Conservation (phyloP, 30 jellyfish, hydroid and myxozoan species). For the Aurelia coerulea region DNA sequence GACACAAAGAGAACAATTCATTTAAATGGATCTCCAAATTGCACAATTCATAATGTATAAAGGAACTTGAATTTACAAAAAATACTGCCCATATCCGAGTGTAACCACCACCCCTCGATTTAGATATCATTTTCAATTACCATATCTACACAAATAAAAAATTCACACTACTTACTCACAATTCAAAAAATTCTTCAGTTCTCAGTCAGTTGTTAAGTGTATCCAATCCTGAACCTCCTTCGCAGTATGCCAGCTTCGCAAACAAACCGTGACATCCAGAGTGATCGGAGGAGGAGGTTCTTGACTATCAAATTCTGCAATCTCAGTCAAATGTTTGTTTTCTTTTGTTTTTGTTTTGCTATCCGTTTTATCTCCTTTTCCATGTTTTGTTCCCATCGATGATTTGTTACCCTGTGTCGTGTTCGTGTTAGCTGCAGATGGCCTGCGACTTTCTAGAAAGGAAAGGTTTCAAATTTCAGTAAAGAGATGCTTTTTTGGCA, state of each 20-base stretch:
- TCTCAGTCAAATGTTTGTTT: slow-evolving; percentile 35
- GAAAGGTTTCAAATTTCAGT: not conserved
- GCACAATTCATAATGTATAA: too few species aligned
- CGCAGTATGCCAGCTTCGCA: slow-evolving; percentile 64
- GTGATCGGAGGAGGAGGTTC: slow-evolving; percentile 46
- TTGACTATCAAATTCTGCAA: slow-evolving; percentile 14
- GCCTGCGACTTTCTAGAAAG: slow-evolving; percentile 33
- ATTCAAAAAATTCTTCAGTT: too few species aligned
- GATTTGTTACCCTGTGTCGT: slow-evolving; percentile 17
- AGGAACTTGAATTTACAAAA: too few species aligned
- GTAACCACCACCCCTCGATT: not conserved
- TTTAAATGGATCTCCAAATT: too few species aligned
- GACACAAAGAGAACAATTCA: too few species aligned
- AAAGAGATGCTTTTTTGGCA: too few species aligned
- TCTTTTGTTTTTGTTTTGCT: slow-evolving; percentile 34
- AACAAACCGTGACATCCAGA: slow-evolving; percentile 24
- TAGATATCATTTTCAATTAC: too few species aligned
- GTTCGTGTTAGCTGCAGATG: slow-evolving; percentile 26
- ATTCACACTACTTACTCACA: too few species aligned
- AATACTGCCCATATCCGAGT: not conserved
- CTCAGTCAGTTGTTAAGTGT: not conserved
- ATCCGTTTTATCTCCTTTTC: slow-evolving; percentile 37
- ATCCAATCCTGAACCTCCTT: slow-evolving; percentile 69
- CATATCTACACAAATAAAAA: not conserved
- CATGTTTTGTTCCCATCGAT: not conserved